phyloP scores from a whole-genome alignment of 2,113 vertebrate species.

The Leptobrachium leishanense region DNA sequence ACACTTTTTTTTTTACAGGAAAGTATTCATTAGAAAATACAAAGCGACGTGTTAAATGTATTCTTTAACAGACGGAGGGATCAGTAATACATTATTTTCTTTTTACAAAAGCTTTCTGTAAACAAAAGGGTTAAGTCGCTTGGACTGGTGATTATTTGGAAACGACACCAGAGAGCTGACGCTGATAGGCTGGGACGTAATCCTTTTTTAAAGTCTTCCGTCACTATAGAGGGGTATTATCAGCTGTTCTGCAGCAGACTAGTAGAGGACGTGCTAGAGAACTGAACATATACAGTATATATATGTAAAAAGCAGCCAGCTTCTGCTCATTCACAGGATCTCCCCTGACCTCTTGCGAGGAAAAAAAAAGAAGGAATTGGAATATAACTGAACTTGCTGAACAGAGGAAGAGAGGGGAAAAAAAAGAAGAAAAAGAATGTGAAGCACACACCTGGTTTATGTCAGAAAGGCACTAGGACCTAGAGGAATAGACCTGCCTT shows the following conservation, averaged over 20 bases:
- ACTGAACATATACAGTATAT: constrained; percentile 8
- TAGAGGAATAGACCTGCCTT: constrained; percentile 40
- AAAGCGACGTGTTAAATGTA: neutral
- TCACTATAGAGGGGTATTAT: constrained; percentile 44
- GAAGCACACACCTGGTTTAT: constrained; percentile 47
- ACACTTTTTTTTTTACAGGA: neutral
- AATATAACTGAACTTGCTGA: neutral
- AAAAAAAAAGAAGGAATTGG: constrained; percentile 1
- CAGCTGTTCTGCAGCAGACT: constrained; percentile 28
- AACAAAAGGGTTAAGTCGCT: constrained; percentile 23
- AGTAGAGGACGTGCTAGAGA: constrained; percentile 22
- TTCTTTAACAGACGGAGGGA: neutral
- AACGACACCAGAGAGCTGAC: constrained; percentile 13
- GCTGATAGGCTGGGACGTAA: constrained; percentile 42
- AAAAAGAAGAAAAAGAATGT: constrained; percentile 21
- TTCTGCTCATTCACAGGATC: neutral
- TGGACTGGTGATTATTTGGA: constrained; percentile 27
- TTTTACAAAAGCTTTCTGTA: neutral
- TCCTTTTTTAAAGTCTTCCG: constrained; percentile 38
- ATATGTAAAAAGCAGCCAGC: neutral
- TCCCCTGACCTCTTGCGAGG: neutral
- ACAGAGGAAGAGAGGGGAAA: constrained; percentile 6
- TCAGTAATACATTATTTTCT: neutral
- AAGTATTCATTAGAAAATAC: too few species aligned
- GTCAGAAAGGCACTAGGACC: constrained; percentile 49